These are phyloP conservation scores for Schrankia costaestrigalis DNA, from an alignment of 2,888 invertebrate genomes.

Conservation along the genomic window DNA sequence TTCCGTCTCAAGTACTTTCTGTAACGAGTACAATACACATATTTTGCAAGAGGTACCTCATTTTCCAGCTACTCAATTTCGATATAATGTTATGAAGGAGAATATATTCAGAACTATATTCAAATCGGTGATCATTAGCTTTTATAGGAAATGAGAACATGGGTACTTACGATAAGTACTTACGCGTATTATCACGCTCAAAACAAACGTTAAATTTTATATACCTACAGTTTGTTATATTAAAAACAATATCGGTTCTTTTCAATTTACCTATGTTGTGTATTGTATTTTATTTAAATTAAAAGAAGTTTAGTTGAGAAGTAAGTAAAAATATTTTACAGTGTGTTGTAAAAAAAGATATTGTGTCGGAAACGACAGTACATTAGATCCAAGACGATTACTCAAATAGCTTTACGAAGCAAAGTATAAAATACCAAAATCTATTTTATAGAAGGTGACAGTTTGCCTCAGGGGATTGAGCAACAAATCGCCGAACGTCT, in stretches of 20 bases:
- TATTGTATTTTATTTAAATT: no score
- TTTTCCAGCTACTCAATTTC: constrained; percentile 14
- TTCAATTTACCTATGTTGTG: no score
- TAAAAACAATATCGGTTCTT: not conserved
- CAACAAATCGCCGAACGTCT: constrained; percentile 53
- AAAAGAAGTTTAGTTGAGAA: no score
- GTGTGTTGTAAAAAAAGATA: no score
- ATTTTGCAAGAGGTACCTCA: constrained; percentile 3
- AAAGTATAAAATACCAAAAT: constrained; percentile 5
- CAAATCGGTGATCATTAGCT: constrained; percentile 18
- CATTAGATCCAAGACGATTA: no score
- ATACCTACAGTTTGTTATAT: no score
- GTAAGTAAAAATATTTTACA: no score
- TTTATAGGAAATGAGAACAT: constrained; percentile 14
- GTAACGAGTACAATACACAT: constrained; percentile 4
- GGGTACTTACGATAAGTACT: no score
- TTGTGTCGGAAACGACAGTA: no score
- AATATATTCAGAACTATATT: constrained; percentile 15
- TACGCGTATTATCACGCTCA: no score
- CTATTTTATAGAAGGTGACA: constrained; percentile 10
- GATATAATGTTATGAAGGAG: constrained; percentile 13
- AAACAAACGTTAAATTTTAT: no score
- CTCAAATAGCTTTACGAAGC: no score
- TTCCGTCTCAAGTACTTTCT: constrained; percentile 4
- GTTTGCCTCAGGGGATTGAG: constrained; percentile 29